phyloP scores from a whole-genome alignment of 2,797 vertebrate species.

The Malacoctenus gilli region DNA sequence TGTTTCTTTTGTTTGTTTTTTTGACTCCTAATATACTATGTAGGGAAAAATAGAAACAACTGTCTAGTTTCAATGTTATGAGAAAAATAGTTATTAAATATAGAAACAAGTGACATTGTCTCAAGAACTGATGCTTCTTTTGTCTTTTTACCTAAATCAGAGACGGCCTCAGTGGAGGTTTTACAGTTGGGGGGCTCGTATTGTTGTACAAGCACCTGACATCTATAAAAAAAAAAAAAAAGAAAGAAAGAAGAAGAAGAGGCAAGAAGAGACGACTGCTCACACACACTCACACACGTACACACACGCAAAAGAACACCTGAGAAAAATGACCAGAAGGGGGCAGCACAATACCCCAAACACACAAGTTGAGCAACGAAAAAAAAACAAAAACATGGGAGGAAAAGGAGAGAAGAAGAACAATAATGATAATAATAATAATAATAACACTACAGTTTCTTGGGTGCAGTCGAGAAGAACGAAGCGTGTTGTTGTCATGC shows the following conservation, averaged over 20 bases:
- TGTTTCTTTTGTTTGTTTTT: slow-evolving; percentile 14
- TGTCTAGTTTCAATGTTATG: slow-evolving; percentile 49
- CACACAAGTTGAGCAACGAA: slow-evolving; percentile 39
- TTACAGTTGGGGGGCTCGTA: slow-evolving; percentile 33
- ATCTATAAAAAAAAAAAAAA: slow-evolving; percentile 61
- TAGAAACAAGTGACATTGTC: slow-evolving; percentile 45
- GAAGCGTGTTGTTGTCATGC: slow-evolving; percentile 47
- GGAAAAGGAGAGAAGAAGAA: slow-evolving; percentile 8
- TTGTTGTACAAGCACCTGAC: slow-evolving; percentile 71
- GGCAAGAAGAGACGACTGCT: slow-evolving; percentile 41
- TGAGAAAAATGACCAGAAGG: slow-evolving; percentile 78
- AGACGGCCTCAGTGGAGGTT: slow-evolving; percentile 17
- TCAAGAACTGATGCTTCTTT: slow-evolving; percentile 20
- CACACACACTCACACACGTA: too few relatives aligned
- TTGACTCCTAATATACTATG: slow-evolving; percentile 44
- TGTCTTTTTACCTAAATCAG: slow-evolving; percentile 2
- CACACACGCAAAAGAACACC: slow-evolving; percentile 59
- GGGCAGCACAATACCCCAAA: slow-evolving; percentile 64
- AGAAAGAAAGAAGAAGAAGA: slow-evolving; percentile 6
- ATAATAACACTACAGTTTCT: slow-evolving; percentile 26
- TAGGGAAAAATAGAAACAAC: slow-evolving; percentile 61
- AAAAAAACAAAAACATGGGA: slow-evolving; percentile 4
- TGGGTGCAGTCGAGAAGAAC: slow-evolving; percentile 33
- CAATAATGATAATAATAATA: too few relatives aligned
- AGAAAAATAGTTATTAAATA: slow-evolving; percentile 59